Percentiles rank a stretch among this genome's conserved stretches.
phyloP scores from a whole-genome alignment of 2,797 vertebrate species.

The Neopelma chrysocephalum region DNA sequence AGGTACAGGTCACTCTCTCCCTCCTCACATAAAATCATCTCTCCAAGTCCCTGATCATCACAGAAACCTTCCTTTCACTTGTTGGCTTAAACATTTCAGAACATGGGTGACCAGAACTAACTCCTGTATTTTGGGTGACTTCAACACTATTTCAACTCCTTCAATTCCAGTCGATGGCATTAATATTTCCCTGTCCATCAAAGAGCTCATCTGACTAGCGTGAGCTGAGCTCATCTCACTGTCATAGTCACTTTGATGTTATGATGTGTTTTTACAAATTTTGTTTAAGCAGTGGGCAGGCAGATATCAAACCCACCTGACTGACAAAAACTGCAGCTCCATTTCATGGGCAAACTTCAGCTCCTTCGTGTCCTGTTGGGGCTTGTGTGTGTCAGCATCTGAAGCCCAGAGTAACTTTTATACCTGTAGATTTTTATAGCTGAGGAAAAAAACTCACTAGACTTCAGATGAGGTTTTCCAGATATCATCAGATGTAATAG shows the following conservation, averaged over 20 bases:
- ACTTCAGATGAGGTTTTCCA: not conserved
- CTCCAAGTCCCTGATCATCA: not conserved
- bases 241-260: accelerated
- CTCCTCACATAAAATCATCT: not conserved
- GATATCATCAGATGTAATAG: not conserved
- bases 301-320: not conserved
- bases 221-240: not conserved
- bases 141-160: not conserved
- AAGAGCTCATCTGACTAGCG: not conserved
- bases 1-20: not conserved
- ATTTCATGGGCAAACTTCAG: not conserved
- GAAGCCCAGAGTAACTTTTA: not conserved
- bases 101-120: not conserved
- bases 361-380: not conserved
- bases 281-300: not conserved
- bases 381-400: not conserved
- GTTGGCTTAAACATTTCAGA: not conserved
- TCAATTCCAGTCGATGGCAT: not conserved
- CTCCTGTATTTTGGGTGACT: not conserved
- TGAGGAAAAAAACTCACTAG: not conserved
- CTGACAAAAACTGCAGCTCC: not conserved
- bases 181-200: not conserved
- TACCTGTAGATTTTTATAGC: not conserved
- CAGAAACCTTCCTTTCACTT: not conserved
- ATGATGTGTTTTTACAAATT: not conserved